Conservation (phyloP, 2,113 vertebrate genomes). For the Zosterops pallidus region DNA sequence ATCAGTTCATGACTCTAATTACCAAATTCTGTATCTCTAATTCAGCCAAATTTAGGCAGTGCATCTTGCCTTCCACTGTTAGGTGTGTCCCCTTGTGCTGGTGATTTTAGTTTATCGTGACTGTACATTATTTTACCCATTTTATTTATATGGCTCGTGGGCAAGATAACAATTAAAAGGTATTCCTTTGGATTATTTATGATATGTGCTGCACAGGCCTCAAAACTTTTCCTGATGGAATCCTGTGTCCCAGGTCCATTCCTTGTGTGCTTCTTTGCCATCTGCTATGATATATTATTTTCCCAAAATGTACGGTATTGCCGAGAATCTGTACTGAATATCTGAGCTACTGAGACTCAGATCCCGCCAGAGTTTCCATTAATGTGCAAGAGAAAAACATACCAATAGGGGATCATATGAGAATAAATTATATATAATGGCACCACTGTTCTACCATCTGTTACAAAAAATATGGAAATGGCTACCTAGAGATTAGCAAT, state of each 20-base stretch:
- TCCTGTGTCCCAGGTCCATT: neutral
- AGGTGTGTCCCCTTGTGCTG: neutral
- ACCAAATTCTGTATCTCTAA: neutral
- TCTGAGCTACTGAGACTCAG: neutral
- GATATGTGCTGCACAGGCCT: neutral
- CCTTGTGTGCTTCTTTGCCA: neutral
- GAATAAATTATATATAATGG: slow-evolving; percentile 38
- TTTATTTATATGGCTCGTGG: neutral
- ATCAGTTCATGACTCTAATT: slow-evolving; percentile 8
- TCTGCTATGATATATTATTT: neutral
- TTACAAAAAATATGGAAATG: slow-evolving; percentile 20
- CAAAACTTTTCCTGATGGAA: neutral
- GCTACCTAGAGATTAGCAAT: slow-evolving; percentile 15
- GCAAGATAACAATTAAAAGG: neutral
- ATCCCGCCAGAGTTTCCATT: neutral
- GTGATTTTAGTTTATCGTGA: neutral
- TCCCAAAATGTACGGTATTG: neutral
- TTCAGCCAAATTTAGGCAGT: neutral
- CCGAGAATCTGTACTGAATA: slow-evolving; percentile 3
- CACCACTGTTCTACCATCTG: neutral
- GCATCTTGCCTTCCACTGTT: neutral
- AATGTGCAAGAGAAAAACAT: slow-evolving; percentile 2
- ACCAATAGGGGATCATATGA: neutral
- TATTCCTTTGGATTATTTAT: neutral
- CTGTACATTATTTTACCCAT: neutral